Evolutionary conservation across 2,113 vertebrate species (phyloP).

Genomic region (Tyrannus savana): DNA sequence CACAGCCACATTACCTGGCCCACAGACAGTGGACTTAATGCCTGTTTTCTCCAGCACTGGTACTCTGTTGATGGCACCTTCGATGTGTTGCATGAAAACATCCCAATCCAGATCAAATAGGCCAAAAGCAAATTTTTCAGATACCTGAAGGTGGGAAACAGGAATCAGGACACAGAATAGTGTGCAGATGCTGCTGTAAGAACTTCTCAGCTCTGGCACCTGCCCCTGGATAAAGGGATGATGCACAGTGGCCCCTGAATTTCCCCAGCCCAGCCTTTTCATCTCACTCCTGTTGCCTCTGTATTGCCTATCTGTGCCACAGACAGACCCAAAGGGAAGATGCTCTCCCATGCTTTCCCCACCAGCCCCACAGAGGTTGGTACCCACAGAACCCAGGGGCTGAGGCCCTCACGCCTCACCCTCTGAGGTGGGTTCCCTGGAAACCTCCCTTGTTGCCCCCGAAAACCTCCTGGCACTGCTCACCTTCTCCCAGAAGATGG

Average conservation of each 20-base stretch:
- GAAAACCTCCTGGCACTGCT: background rate
- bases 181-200: background rate
- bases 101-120: conserved; percentile 98
- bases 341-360: background rate
- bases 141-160: conserved; percentile 75
- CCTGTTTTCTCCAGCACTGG: conserved; percentile 89
- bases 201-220: background rate
- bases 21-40: conserved; percentile 96
- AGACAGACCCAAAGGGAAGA: background rate
- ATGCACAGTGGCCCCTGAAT: background rate
- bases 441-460: background rate
- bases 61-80: conserved; percentile 90
- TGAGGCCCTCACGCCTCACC: accelerated
- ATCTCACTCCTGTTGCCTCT: background rate
- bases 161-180: background rate
- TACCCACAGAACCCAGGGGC: accelerated
- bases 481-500: conserved; percentile 97
- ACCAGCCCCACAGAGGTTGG: background rate
- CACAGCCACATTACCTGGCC: conserved; percentile 81
- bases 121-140: conserved; percentile 92
- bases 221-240: background rate
- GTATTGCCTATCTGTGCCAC: accelerated
- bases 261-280: background rate
- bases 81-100: conserved; percentile 90
- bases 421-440: background rate